Evolutionary conservation across 2,888 invertebrate species (phyloP).

Genomic region (Syrphus vitripennis): DNA sequence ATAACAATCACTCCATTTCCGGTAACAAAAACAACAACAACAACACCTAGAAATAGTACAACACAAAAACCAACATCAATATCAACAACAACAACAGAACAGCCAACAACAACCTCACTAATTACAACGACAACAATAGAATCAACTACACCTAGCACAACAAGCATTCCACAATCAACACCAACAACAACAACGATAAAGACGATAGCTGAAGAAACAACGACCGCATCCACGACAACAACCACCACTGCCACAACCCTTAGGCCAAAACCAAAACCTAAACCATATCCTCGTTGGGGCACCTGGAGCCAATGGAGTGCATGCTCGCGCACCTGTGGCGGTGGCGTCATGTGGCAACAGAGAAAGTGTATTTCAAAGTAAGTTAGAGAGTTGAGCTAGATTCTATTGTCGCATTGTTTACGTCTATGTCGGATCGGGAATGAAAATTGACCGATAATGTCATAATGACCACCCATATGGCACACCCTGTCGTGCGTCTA

Average conservation of each 20-base stretch:
- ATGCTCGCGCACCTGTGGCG: slow-evolving; percentile 92
- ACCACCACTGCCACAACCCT: slow-evolving; percentile 38
- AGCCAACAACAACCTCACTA: slow-evolving; percentile 13
- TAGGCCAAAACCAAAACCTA: slow-evolving; percentile 73
- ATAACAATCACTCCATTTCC: slow-evolving; percentile 23
- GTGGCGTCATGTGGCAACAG: slow-evolving; percentile 84
- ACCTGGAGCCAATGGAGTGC: slow-evolving; percentile 90
- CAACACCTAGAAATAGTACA: slow-evolving; percentile 19
- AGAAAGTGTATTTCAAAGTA: slow-evolving; percentile 79
- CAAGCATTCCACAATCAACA: slow-evolving; percentile 37
- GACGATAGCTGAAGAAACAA: slow-evolving; percentile 9
- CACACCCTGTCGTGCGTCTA: slow-evolving; percentile 25
- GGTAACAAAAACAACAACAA: slow-evolving; percentile 39
- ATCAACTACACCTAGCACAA: slow-evolving; percentile 2
- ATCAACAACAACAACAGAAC: background rate
- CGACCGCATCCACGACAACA: slow-evolving; percentile 38
- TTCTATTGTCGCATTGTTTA: slow-evolving; percentile 19
- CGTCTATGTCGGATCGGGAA: background rate
- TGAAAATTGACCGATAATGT: slow-evolving; percentile 20
- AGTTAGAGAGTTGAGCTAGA: slow-evolving; percentile 73
- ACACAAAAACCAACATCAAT: background rate
- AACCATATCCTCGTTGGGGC: slow-evolving; percentile 86
- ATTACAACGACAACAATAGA: slow-evolving; percentile 21
- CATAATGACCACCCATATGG: slow-evolving; percentile 53
- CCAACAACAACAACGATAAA: slow-evolving; percentile 53